Conservation (phyloP, 1,140 invertebrate species). For the Ceratosolen solmsi region DNA sequence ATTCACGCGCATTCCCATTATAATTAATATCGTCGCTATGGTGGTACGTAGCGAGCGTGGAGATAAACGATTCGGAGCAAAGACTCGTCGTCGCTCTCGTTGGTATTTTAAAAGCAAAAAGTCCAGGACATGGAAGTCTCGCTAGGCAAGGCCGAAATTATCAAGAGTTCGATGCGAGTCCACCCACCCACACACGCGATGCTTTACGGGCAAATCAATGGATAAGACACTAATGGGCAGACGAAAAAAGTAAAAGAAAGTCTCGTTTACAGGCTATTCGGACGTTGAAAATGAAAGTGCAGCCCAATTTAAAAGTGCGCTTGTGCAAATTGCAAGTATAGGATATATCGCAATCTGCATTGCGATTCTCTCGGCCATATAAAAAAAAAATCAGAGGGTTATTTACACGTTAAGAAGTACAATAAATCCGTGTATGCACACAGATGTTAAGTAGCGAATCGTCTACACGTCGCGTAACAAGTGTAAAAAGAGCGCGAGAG, state of each 20-base stretch:
- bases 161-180: not conserved
- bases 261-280: not conserved
- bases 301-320: not conserved
- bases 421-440: not conserved
- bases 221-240: not conserved
- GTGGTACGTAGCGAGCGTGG: too few relatives aligned
- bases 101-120: not conserved
- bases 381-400: not conserved
- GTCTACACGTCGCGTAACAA: not conserved
- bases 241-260: not conserved
- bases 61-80: too few relatives aligned
- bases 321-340: not conserved
- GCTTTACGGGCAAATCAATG: not conserved
- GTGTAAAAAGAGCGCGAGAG: not conserved
- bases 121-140: not conserved
- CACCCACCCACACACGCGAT: not conserved
- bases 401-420: not conserved
- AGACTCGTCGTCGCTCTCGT: not conserved
- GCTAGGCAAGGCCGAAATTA: too few relatives aligned
- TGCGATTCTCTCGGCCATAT: too few relatives aligned
- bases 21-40: too few relatives aligned
- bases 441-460: not conserved
- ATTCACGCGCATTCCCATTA: too few relatives aligned
- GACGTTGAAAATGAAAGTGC: slow-evolving; percentile 1
- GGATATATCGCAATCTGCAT: not conserved